phyloP scores from a whole-genome alignment of 2,888 invertebrate genomes.

The Tachina grossa region DNA sequence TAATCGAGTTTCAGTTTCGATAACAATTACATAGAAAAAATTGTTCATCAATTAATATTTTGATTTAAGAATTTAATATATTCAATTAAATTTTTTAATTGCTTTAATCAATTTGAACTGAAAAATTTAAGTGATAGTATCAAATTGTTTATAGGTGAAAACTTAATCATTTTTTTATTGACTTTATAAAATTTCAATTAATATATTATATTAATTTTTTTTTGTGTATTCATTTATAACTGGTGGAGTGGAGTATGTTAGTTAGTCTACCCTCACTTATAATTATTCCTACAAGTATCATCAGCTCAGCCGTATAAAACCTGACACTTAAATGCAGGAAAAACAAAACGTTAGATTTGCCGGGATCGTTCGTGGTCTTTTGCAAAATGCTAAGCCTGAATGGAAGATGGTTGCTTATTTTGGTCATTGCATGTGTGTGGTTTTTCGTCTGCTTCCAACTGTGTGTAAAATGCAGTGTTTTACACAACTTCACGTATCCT shows the following conservation, averaged over 20 bases:
- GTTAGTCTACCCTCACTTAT: neutral
- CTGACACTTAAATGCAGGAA: constrained; percentile 17
- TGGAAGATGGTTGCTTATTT: constrained; percentile 20
- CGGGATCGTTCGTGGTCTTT: neutral
- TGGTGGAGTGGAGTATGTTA: neutral
- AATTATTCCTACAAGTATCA: neutral
- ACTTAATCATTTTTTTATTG: too few species aligned
- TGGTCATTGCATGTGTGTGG: constrained; percentile 44
- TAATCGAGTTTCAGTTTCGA: too few species aligned
- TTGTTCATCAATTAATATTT: too few species aligned
- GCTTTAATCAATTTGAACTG: too few species aligned
- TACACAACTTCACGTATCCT: neutral
- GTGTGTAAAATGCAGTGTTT: too few species aligned
- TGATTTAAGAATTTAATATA: too few species aligned
- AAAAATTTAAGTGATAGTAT: too few species aligned
- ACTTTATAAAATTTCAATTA: too few species aligned
- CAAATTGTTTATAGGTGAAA: too few species aligned
- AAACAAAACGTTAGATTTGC: neutral
- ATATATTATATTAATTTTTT: neutral
- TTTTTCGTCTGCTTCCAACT: neutral
- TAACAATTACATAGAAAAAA: too few species aligned
- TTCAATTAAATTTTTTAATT: too few species aligned
- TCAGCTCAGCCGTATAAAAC: constrained; percentile 29
- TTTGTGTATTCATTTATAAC: neutral
- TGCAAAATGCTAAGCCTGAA: neutral